Base-by-base conservation (phyloP, 2,888 invertebrate genomes). In the Branchipolynoe longqiensis region DNA sequence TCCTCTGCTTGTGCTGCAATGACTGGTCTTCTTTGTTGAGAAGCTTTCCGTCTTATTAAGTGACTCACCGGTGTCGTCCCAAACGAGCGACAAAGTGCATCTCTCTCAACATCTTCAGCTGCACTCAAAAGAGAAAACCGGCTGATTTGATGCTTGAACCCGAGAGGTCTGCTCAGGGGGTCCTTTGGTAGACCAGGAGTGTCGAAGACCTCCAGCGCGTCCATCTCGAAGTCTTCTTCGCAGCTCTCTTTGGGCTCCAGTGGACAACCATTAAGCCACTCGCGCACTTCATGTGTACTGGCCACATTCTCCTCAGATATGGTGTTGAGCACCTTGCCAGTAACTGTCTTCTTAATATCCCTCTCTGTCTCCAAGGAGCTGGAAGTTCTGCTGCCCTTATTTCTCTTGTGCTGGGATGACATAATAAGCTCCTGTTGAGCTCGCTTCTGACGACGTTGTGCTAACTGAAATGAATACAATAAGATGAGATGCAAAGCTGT, bases 41-140 rank as follows among this genome's bases (percentile, higher is more conserved):
- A 28, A 14, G 62, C 28, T 31, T 3, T 14, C 31, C 28, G 41
- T n/a, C 22, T 78, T 1, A 28, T 12, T 14, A 78, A 33, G 41
- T 41, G 48, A 31, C 28, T n/a, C 31, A 78, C 48, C 0, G 78
- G 78, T 1, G 78, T 78, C 12, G 12, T 78, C 6, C 78, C 78
- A 54, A 48, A 78, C 12, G 78, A 78, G 28, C 48, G 12, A 48
- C 78, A 78, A 22, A 78, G 22, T 4, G 41, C n/a, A 31, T 78
- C 78, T 4, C 4, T 31, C 28, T 78, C 41, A 4, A 25, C 1
- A 18, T 78, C 78, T 4, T 73, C 28, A 36, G 22, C 64, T 73
- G 14, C 73, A 6, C 18, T 48, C 8, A n/a, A n/a, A 58, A n/a
- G 4, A n/a, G 58, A 4, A n/a, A 58, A n/a, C 36, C 4, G 69